A percentile compares a stretch with the other conserved stretches of the same genome.
These are phyloP conservation scores for Poeciliopsis occidentalis DNA, from an alignment of 2,113 vertebrate species.

Conservation along the genomic window DNA sequence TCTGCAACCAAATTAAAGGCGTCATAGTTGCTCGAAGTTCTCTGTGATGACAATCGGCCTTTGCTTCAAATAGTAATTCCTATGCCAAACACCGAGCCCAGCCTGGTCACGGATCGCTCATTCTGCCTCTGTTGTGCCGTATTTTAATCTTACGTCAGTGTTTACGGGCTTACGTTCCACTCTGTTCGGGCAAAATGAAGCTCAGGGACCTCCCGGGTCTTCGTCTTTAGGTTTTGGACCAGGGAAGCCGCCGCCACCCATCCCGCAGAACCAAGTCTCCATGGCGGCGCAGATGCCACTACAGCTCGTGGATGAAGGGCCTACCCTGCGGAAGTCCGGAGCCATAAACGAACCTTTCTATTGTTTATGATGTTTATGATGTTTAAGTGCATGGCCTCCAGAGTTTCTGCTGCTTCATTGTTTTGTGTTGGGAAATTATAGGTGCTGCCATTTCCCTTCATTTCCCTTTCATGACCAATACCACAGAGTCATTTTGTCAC, in stretches of 20 bases:
- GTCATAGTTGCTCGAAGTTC: slow-evolving; percentile 4
- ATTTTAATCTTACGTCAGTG: not conserved
- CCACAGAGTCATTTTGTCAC: not conserved
- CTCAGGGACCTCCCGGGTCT: slow-evolving; percentile 80
- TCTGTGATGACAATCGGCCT: slow-evolving; percentile 16
- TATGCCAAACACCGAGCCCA: not conserved
- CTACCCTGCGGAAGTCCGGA: slow-evolving; percentile 81
- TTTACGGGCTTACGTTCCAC: slow-evolving; percentile 41
- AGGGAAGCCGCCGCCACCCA: slow-evolving; percentile 84
- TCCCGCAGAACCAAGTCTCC: slow-evolving; percentile 77
- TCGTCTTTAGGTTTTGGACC: slow-evolving; percentile 84
- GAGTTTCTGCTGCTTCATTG: not conserved
- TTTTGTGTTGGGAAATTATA: not conserved
- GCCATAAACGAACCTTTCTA: slow-evolving; percentile 90
- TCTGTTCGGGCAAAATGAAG: slow-evolving; percentile 86
- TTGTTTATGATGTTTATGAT: slow-evolving; percentile 8
- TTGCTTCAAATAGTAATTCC: slow-evolving; percentile 1
- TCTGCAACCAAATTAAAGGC: slow-evolving; percentile 56
- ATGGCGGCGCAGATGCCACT: slow-evolving; percentile 76
- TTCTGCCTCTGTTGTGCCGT: not conserved
- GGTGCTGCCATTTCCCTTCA: not conserved
- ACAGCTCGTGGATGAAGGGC: slow-evolving; percentile 83
- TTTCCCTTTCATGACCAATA: not conserved
- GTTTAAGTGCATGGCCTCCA: not conserved
- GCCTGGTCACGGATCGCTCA: not conserved